phyloP scores from a whole-genome alignment of 2,113 vertebrate genomes.

The Cervus canadensis region DNA sequence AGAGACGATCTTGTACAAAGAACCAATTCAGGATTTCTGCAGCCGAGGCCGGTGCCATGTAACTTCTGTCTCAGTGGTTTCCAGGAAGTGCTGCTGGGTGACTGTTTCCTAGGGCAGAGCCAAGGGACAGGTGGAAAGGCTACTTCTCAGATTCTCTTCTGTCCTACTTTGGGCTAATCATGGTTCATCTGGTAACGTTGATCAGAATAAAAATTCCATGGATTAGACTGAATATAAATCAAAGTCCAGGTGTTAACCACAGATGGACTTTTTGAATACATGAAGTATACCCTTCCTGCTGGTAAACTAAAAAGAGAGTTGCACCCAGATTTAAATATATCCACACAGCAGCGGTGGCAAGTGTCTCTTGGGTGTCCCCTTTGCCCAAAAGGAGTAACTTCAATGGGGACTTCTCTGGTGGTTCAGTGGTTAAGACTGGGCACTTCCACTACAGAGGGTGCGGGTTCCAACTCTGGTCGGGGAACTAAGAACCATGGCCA shows the following conservation, averaged over 20 bases:
- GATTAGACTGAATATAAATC: background rate
- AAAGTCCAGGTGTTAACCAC: background rate
- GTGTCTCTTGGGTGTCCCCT: background rate
- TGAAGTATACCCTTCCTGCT: background rate
- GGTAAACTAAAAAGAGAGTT: background rate
- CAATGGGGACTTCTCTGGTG: background rate
- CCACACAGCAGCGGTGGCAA: too few relatives aligned
- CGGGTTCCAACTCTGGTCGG: background rate
- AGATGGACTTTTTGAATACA: background rate
- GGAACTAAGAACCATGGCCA: background rate
- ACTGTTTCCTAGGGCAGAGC: background rate
- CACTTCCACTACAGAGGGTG: background rate
- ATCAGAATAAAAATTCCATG: background rate
- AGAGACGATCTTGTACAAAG: background rate
- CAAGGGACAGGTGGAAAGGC: background rate
- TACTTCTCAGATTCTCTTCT: background rate
- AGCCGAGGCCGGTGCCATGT: rapidly evolving
- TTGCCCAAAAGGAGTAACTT: background rate
- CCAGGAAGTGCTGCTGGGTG: background rate
- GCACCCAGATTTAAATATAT: background rate
- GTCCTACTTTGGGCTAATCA: background rate
- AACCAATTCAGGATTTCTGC: background rate
- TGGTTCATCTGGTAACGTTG: background rate
- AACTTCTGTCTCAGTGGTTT: background rate
- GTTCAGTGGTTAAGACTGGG: background rate